These are phyloP conservation scores for Xylota sylvarum DNA, from an alignment of 2,888 invertebrate species.

Conservation along the genomic window DNA sequence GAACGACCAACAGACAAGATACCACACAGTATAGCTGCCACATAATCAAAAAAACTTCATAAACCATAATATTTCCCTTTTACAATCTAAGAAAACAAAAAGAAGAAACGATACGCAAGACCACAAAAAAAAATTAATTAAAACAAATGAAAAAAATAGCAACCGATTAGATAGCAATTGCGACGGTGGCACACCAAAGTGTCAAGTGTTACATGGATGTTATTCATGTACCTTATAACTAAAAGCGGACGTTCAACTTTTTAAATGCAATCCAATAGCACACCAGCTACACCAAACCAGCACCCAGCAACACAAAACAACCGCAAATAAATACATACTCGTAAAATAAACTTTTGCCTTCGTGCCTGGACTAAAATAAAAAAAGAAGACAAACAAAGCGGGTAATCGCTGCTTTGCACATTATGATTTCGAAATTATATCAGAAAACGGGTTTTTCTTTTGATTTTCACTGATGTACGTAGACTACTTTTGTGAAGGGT, in stretches of 20 bases:
- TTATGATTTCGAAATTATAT: constrained; percentile 66
- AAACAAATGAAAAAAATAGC: constrained; percentile 13
- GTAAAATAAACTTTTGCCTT: constrained; percentile 32
- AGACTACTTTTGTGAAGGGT: constrained; percentile 27
- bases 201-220: constrained; percentile 61
- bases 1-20: background rate
- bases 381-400: constrained; percentile 37
- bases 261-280: constrained; percentile 48
- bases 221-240: constrained; percentile 14
- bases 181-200: constrained; percentile 43
- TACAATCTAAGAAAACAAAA: constrained; percentile 21
- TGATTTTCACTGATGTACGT: background rate
- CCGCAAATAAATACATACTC: constrained; percentile 27
- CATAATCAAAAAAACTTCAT: constrained; percentile 44
- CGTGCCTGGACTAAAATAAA: constrained; percentile 14
- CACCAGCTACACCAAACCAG: constrained; percentile 23
- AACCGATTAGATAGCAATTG: constrained; percentile 40
- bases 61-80: constrained; percentile 20
- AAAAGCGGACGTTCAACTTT: constrained; percentile 70
- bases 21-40: constrained; percentile 13
- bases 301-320: constrained; percentile 13
- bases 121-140: background rate
- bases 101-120: background rate
- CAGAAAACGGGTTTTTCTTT: constrained; percentile 58
- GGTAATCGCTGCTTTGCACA: constrained; percentile 51